phyloP scores from a whole-genome alignment of 2,888 invertebrate genomes.

The Listrodromus nycthemerus region DNA sequence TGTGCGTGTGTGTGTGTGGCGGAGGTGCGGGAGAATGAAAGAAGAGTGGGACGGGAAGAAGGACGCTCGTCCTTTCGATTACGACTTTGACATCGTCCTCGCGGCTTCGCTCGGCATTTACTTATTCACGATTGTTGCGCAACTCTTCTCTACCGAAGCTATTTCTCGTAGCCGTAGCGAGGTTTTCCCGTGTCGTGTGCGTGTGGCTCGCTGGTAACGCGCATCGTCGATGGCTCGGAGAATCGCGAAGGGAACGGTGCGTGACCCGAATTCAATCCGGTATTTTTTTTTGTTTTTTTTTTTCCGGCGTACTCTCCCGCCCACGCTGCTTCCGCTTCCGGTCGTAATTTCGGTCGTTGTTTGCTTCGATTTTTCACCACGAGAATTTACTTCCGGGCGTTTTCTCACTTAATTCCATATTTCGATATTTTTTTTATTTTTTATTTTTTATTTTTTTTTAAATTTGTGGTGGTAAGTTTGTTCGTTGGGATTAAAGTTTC shows the following conservation, averaged over 20 bases:
- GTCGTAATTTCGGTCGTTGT: constrained; percentile 1
- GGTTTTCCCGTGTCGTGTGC: background rate
- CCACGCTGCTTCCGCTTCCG: constrained; percentile 6
- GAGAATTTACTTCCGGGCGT: background rate
- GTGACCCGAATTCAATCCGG: constrained; percentile 62
- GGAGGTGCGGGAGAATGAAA: background rate
- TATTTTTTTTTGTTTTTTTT: constrained; percentile 4
- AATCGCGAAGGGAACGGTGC: constrained; percentile 31
- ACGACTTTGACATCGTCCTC: constrained; percentile 66
- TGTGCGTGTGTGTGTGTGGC: background rate
- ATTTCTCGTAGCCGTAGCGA: constrained; percentile 7
- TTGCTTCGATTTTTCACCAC: background rate
- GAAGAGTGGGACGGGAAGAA: constrained; percentile 41
- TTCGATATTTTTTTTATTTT: too few relatives aligned
- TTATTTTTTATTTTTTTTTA: too few relatives aligned
- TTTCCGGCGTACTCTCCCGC: background rate
- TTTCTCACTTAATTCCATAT: background rate
- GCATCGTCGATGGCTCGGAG: background rate
- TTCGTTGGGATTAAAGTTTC: too few relatives aligned
- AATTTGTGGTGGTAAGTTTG: too few relatives aligned
- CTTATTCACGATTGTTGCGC: constrained; percentile 38
- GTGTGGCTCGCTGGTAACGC: background rate
- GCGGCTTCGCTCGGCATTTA: constrained; percentile 31
- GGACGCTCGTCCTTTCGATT: constrained; percentile 67
- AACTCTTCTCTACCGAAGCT: constrained; percentile 38